Conservation (phyloP, 2,888 invertebrate genomes). For the Camptogramma bilineatum region DNA sequence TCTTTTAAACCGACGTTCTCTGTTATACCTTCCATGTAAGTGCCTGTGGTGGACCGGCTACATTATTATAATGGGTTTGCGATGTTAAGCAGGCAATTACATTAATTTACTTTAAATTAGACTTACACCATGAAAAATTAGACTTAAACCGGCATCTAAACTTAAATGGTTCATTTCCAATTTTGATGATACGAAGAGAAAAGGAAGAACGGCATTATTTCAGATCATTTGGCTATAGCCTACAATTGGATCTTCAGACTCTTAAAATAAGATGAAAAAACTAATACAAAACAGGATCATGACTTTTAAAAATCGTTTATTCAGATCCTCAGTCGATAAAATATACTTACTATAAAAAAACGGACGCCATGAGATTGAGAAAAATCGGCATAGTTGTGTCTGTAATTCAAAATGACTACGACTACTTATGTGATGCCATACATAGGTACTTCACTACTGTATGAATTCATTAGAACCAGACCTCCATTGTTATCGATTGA, state of each 20-base stretch:
- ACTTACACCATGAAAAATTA: neutral
- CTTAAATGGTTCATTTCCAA: neutral
- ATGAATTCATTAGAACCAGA: slow-evolving; percentile 5
- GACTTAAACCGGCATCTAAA: neutral
- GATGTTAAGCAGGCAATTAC: slow-evolving; percentile 4
- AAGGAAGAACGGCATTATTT: neutral
- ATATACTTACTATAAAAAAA: too few relatives aligned
- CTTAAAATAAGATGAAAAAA: too few relatives aligned
- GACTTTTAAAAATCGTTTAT: too few relatives aligned
- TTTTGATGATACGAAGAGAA: neutral
- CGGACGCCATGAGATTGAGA: too few relatives aligned
- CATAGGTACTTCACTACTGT: neutral
- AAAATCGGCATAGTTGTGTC: too few relatives aligned
- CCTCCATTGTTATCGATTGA: slow-evolving; percentile 16
- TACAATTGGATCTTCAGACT: neutral
- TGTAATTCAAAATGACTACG: too few relatives aligned
- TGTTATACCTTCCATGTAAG: slow-evolving; percentile 26
- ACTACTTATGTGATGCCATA: too few relatives aligned
- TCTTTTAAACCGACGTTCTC: slow-evolving; percentile 39
- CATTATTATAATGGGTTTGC: slow-evolving; percentile 18
- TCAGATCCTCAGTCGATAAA: too few relatives aligned
- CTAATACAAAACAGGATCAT: too few relatives aligned
- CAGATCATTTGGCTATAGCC: neutral
- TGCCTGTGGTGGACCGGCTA: neutral
- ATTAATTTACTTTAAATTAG: neutral